Base-by-base conservation (phyloP, 1,140 invertebrate species). In the Trichomalopsis sarcophagae region DNA sequence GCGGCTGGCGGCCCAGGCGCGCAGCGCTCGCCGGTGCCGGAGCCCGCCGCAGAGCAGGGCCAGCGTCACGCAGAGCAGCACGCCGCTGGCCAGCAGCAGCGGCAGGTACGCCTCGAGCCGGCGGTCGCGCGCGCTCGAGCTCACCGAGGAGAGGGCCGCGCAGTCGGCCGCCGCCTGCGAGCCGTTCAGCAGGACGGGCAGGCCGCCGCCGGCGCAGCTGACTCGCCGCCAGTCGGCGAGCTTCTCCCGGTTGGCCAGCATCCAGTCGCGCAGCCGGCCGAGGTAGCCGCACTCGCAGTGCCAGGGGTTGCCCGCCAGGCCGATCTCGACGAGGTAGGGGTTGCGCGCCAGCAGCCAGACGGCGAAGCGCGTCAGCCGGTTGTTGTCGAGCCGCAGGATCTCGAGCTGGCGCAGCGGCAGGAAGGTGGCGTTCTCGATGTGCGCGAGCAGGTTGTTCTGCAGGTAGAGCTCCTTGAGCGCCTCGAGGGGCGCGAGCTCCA, bases 211-310 rank as follows among this genome's bases (percentile, higher is more conserved):
- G 17, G 55, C 55, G 90, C 96, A 97, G 55, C 94, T 95, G 50
- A 97, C 95, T 82, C 95, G 95, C 69, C 94, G 93, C 79, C 95
- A 95, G 89, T 97, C 96, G 86, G 95, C 94, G 78, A 97, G 95
- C 87, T 96, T 44, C 7, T 44, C 7, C 6, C 40, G 40, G 40
- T 44, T 7, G 40, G 40, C 40, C 7, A 10, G 7, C 89, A 98
- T 94, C 95, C 97, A 98, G 84, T 95, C 94, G 87, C 96, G 95
- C 86, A 97, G 96, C 86, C 96, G 95, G 27, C 96, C 95, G 86
- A 98, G 89, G 90, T 97, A 98, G 71, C 95, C 93, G 93, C 98
- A 98, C 88, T 98, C 97, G 91, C 98, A 98, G 80, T 95, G 97
- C 97, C 97, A 99, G 23, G 96, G 96, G 92, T 98, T 99, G 76